Evolutionary conservation across 2,113 vertebrate species (phyloP), one percentile per base, ranked within the genome.

Genomic region (Ammodytes dubius): DNA sequence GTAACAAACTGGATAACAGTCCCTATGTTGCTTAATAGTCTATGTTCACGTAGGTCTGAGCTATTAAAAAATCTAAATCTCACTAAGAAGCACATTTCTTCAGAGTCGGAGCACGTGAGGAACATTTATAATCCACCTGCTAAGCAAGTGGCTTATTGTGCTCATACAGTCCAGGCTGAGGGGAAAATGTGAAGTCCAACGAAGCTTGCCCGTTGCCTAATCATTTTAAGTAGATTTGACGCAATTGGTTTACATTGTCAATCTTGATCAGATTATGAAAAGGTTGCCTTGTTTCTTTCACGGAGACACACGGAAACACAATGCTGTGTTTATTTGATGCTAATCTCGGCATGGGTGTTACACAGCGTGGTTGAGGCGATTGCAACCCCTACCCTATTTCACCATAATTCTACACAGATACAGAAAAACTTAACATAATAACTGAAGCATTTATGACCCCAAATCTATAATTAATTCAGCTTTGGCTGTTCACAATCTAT

Each of bases 201-300:
- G 39, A 75, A 66, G 81, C 68, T 77, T 86, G 89, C 88, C 89
- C 61, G 83, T 76, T 85, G 79, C 83, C 79, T 93, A 92, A 94
- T 92, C 84, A 90, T 92, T 90, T 84, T 95, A 95, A 95, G 94
- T 81, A 91, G 95, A 94, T 95, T 95, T 94, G 86, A 89, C 73
- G 77, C 89, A 91, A 93, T 87, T 95, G 88, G 92, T 94, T 92
- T 94, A 90, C 53, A 63, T 91, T 92, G 86, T 92, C 27, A 85
- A 82, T 93, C 73, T 85, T 88, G 90, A 93, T 90, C 83, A 92
- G 90, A 91, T 95, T 95, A 95, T 82, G 88, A 88, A 91, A 92
- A 89, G 87, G 88, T 84, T 84, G 75, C 77, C 66, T 88, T 93
- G 88, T 93, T 93, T 91, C 84, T 92, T 87, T 84, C 88, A 64